These are phyloP conservation scores for Drosophila rufa DNA, from an alignment of 1,140 invertebrate species.

Conservation along the genomic window DNA sequence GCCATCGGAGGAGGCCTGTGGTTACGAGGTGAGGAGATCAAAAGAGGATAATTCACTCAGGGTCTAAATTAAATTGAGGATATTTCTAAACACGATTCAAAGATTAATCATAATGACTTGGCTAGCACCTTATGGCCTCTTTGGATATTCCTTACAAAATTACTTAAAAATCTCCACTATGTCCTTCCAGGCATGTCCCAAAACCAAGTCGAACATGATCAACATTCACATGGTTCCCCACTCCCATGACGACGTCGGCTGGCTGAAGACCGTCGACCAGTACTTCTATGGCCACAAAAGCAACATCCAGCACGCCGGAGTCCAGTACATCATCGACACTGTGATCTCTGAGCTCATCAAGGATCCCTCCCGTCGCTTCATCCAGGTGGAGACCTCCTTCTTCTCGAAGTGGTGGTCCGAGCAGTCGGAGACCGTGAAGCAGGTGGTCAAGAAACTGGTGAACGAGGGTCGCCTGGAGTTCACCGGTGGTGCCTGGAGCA, in stretches of 20 bases:
- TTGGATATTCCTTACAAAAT: background rate
- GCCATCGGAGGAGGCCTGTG: conserved; percentile 52
- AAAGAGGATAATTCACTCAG: background rate
- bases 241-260: conserved; percentile 96
- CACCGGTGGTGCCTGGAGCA: conserved; percentile 94
- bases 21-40: conserved; percentile 57
- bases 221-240: conserved; percentile 94
- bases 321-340: conserved; percentile 96
- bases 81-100: background rate
- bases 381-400: conserved; percentile 94
- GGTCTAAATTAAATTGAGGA: background rate
- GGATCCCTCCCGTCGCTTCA: conserved; percentile 90
- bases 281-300: conserved; percentile 93
- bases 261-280: conserved; percentile 97
- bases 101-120: too few species aligned
- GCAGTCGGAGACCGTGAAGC: conserved; percentile 88
- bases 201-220: conserved; percentile 87
- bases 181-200: conserved; percentile 87
- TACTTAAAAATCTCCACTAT: too few species aligned
- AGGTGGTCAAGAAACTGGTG: conserved; percentile 88
- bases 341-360: conserved; percentile 92
- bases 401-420: conserved; percentile 97
- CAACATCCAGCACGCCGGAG: conserved; percentile 92
- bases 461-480: conserved; percentile 94
- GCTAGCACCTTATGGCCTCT: background rate